Evolutionary conservation across 2,113 vertebrate genomes (phyloP), one percentile per base, ranked within the genome.

Genomic region (Alligator sinensis): DNA sequence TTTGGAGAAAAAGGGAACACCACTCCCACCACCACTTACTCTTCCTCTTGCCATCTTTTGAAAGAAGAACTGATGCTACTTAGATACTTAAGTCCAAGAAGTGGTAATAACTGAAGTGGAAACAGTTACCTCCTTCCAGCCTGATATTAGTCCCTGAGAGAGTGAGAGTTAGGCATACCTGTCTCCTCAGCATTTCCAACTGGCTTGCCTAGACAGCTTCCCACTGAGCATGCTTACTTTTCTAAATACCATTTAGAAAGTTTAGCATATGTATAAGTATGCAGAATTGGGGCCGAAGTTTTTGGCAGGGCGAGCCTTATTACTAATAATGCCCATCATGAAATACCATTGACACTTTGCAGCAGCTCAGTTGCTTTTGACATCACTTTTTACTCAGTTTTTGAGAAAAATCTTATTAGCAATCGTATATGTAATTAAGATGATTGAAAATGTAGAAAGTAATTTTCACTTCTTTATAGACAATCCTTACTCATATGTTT

Each of bases 321-420:
- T 18, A 9, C 30, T 79, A 82, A 17, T 77, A 59, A 22, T 6
- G 22, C 2, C 16, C 5, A 1, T 55, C 85, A 27, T 0, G 1
- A 77, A 87, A 80, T 82, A 57, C 25, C n/a, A 3, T 12, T 18
- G 27, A 18, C 13, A 7, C 91, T 96, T 93, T 76, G 62, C 54
- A 77, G 13, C 11, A 82, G 61, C 63, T 77, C 55, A 81, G 55
- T 61, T 93, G 54, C 24, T 1, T 66, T 1, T 27, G 66, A 84
- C 54, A 14, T 77, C 47, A 61, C 34, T 85, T 86, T 38, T n/a
- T 59, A 30, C 38, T 89, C 4, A 7, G 70, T 38, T 11, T 47
- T 74, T 74, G 82, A 89, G 58, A 72, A 24, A 5, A n/a, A 38
- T 19, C 90, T 72, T 83, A 27, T 61, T 66, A 38, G 75, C 60